A percentile compares a stretch with the other conserved stretches of the same genome.
Evolutionary conservation across 2,113 vertebrate genomes (phyloP).

Genomic region (Mus musculus): DNA sequence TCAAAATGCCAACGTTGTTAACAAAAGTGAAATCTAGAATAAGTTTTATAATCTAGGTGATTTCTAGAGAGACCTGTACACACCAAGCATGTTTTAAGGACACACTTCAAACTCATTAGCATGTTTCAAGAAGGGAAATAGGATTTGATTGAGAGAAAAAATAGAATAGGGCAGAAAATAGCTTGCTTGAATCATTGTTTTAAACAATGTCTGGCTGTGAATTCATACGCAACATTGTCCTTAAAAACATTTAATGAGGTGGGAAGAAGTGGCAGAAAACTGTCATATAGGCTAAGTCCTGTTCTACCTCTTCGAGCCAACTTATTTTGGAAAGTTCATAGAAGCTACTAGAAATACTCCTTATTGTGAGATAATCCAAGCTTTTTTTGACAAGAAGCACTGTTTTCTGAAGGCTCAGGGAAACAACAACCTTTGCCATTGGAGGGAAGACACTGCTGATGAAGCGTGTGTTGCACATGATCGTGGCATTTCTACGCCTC

Average conservation of each 20-base stretch:
- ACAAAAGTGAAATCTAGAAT: slow-evolving; percentile 30
- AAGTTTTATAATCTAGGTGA: neutral
- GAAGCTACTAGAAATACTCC: neutral
- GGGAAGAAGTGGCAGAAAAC: neutral
- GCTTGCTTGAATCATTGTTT: neutral
- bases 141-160: neutral
- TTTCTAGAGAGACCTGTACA: slow-evolving; percentile 47
- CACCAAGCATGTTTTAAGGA: neutral
- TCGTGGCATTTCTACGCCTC: slow-evolving; percentile 59
- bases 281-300: neutral
- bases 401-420: slow-evolving; percentile 80
- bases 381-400: slow-evolving; percentile 75
- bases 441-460: slow-evolving; percentile 61
- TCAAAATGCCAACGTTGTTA: neutral
- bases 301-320: neutral
- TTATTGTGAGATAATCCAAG: slow-evolving; percentile 49
- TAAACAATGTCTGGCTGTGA: neutral
- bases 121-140: neutral
- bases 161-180: neutral
- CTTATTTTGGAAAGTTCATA: slow-evolving; percentile 18
- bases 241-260: slow-evolving; percentile 11
- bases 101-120: slow-evolving; percentile 18
- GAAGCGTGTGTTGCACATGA: neutral
- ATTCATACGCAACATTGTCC: neutral
- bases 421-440: slow-evolving; percentile 71